Percentiles rank a stretch among this genome's conserved stretches.
Evolutionary conservation across 2,888 invertebrate species (phyloP).

Genomic region (Keiferia lycopersicella): DNA sequence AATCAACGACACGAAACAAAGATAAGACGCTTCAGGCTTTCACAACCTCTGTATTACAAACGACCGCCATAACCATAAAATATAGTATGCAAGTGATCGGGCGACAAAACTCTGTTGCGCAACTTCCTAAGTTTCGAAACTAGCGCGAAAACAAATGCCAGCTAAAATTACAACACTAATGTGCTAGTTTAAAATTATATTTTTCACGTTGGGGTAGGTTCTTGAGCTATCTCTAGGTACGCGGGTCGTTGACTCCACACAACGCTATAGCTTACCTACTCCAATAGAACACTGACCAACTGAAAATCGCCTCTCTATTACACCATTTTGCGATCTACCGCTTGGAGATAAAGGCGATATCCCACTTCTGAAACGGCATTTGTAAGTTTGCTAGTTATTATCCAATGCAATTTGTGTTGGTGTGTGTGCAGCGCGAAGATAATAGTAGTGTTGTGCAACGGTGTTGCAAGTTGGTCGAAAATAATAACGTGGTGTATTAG

Average conservation of each 20-base stretch:
- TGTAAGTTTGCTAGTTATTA: slow-evolving; percentile 51
- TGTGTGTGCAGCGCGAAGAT: slow-evolving; percentile 62
- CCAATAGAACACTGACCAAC: slow-evolving; percentile 33
- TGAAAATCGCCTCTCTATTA: slow-evolving; percentile 31
- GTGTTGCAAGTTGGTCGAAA: slow-evolving; percentile 65
- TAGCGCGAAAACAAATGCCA: slow-evolving; percentile 37
- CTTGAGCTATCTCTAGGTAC: slow-evolving; percentile 46
- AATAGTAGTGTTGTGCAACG: slow-evolving; percentile 69
- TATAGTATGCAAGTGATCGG: slow-evolving; percentile 1
- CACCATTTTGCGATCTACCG: accelerated
- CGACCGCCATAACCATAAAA: slow-evolving; percentile 11
- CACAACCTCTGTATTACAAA: slow-evolving; percentile 7
- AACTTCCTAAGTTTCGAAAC: slow-evolving; percentile 32
- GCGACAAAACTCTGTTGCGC: slow-evolving; percentile 21
- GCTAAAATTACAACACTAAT: slow-evolving; percentile 46
- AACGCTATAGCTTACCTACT: slow-evolving; percentile 35
- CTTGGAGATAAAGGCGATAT: slow-evolving; percentile 39
- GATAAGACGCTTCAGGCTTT: slow-evolving; percentile 15
- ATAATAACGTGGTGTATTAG: slow-evolving; percentile 51
- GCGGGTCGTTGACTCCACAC: slow-evolving; percentile 69
- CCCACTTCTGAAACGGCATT: slow-evolving; percentile 37
- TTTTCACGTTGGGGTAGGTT: slow-evolving; percentile 77
- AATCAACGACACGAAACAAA: slow-evolving; percentile 20
- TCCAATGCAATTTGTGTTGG: slow-evolving; percentile 55
- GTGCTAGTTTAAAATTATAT: slow-evolving; percentile 47